Percentiles rank a stretch among this genome's conserved stretches.
Conservation (phyloP, 2,113 vertebrate genomes). For the Clinocottus analis region DNA sequence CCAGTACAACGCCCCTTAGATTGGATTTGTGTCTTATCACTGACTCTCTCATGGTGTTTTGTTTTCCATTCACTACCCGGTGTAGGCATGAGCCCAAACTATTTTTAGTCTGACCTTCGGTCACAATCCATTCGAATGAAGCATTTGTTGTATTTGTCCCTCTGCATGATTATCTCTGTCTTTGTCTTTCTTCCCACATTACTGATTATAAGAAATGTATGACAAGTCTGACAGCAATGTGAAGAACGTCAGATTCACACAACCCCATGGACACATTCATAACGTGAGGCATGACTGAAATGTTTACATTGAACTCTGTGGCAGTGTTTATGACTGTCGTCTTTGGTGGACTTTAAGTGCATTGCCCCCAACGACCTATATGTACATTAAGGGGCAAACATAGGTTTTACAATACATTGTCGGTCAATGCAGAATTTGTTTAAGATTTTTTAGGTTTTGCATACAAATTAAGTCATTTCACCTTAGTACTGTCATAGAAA, state of each 20-base stretch:
- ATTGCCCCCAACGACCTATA: not conserved
- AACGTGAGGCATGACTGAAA: not conserved
- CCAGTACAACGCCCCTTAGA: not conserved
- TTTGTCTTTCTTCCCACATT: not conserved
- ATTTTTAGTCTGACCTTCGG: slow-evolving; percentile 70
- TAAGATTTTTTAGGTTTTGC: too few relatives aligned
- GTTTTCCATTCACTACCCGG: slow-evolving; percentile 41
- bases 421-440: not conserved
- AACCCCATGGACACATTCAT: not conserved
- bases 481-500: not conserved
- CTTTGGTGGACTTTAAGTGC: not conserved
- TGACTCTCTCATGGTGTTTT: slow-evolving; percentile 24
- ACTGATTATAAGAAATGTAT: not conserved
- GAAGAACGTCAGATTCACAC: not conserved
- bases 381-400: not conserved
- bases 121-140: slow-evolving; percentile 52
- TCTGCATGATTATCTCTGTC: slow-evolving; percentile 1
- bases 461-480: not conserved
- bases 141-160: slow-evolving; percentile 43
- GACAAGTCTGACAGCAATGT: not conserved
- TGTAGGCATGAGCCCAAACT: slow-evolving; percentile 44
- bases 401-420: not conserved
- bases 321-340: not conserved
- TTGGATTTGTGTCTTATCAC: not conserved
- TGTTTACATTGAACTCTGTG: not conserved